A percentile compares a stretch with the other conserved stretches of the same genome.
Conservation (phyloP, 2,888 invertebrate genomes). For the Eueremaeus valkanovi region DNA sequence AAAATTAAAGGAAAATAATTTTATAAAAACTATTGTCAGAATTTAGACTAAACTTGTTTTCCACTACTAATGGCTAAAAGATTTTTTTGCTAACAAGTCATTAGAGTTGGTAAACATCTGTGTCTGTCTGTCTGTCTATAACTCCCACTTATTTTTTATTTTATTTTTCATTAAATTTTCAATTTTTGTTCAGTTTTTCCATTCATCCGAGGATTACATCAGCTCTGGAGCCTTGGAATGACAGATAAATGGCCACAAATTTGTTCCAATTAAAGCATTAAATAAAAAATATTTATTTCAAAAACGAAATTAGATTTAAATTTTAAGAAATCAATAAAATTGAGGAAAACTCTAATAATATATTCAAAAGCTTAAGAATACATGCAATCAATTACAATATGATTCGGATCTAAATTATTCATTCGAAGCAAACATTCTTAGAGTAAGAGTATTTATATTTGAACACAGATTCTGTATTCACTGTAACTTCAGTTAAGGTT, state of each 20-base stretch:
- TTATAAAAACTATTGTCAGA: no score
- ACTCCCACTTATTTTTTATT: not conserved
- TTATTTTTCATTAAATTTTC: not conserved
- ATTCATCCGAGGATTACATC: not conserved
- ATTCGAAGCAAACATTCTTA: no score
- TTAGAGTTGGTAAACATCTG: not conserved
- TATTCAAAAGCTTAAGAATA: no score
- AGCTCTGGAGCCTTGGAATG: not conserved
- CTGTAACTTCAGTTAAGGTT: no score
- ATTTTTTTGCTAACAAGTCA: not conserved
- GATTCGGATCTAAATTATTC: no score
- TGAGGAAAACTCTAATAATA: no score
- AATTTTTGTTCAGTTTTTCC: not conserved
- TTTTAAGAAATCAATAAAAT: no score
- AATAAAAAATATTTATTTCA: not conserved
- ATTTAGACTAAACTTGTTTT: not conserved
- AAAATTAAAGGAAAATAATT: no score
- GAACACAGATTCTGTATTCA: no score
- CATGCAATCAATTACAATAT: no score
- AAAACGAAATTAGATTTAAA: conserved; percentile 3
- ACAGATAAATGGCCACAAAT: conserved; percentile 11
- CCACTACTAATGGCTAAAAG: not conserved
- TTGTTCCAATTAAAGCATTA: not conserved
- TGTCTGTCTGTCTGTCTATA: not conserved
- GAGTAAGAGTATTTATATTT: no score